These are phyloP conservation scores for Hoplodrina ambigua DNA, from an alignment of 2,888 invertebrate species.

Conservation along the genomic window DNA sequence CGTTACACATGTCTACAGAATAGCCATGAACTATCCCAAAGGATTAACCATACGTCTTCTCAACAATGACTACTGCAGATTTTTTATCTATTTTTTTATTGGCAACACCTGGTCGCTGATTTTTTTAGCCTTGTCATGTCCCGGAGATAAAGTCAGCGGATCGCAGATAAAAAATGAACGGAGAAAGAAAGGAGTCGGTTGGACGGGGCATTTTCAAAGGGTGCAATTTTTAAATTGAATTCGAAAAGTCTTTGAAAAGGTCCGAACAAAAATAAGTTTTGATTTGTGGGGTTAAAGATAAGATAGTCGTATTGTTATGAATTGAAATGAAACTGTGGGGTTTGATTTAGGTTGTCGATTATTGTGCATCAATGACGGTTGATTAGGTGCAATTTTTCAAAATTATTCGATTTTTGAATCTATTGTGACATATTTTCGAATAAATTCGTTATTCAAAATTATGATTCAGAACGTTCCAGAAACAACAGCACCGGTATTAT, in stretches of 20 bases:
- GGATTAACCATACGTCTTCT: slow-evolving; percentile 73
- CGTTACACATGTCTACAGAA: slow-evolving; percentile 82
- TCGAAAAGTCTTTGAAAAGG: slow-evolving; percentile 75
- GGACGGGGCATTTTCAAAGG: slow-evolving; percentile 73
- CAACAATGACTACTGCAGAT: slow-evolving; percentile 67
- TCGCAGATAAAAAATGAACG: slow-evolving; percentile 78
- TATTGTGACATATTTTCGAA: neutral
- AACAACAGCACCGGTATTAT: slow-evolving; percentile 18
- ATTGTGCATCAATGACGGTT: slow-evolving; percentile 10
- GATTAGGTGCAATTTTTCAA: neutral
- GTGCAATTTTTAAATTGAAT: slow-evolving; percentile 80
- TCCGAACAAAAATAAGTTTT: slow-evolving; percentile 69
- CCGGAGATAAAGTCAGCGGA: slow-evolving; percentile 78
- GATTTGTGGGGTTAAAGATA: slow-evolving; percentile 81
- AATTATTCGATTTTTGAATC: too few relatives aligned
- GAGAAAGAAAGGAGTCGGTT: slow-evolving; percentile 66
- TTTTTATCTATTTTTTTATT: slow-evolving; percentile 71
- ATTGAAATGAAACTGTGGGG: slow-evolving; percentile 52
- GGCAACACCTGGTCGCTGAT: slow-evolving; percentile 80
- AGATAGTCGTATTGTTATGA: slow-evolving; percentile 71
- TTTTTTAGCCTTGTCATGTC: slow-evolving; percentile 81
- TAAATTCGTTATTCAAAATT: too few relatives aligned
- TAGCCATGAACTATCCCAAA: slow-evolving; percentile 72
- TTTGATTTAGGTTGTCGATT: slow-evolving; percentile 29
- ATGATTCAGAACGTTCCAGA: slow-evolving; percentile 1